Percentiles rank a stretch among this genome's conserved stretches.
These are phyloP conservation scores for Donacobius atricapilla DNA, from an alignment of 2,113 vertebrate genomes.

Conservation along the genomic window DNA sequence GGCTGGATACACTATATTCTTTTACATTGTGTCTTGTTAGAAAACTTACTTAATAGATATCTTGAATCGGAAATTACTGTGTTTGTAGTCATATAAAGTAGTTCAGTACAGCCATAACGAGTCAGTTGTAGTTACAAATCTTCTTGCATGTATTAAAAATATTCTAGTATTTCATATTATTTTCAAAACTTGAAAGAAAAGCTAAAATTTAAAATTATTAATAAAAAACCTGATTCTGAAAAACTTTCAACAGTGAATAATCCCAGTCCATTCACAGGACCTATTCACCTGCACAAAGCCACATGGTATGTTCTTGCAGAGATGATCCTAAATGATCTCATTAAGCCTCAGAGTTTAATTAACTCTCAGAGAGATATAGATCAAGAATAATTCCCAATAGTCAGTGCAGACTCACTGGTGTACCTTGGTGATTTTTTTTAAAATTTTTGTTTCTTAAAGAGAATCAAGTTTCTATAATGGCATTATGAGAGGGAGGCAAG, in stretches of 20 bases:
- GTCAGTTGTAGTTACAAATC: not conserved
- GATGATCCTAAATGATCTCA: not conserved
- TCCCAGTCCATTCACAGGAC: not conserved
- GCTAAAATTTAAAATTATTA: not conserved
- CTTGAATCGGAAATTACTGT: not conserved
- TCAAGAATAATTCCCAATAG: not conserved
- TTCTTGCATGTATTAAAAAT: not conserved
- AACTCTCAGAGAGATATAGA: not conserved
- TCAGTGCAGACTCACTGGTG: not conserved
- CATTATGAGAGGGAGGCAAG: not conserved
- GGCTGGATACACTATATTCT: not conserved
- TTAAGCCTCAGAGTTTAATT: slow-evolving; percentile 13
- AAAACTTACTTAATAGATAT: not conserved
- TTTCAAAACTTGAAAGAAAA: not conserved
- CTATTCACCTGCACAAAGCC: not conserved
- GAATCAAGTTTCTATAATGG: not conserved
- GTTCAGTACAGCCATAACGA: not conserved
- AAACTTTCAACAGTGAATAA: not conserved
- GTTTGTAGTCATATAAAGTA: not conserved
- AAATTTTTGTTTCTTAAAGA: not conserved
- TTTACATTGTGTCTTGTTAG: not conserved
- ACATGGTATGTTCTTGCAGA: not conserved
- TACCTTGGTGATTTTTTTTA: not conserved
- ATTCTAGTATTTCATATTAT: not conserved
- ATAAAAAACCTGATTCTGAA: not conserved